phyloP scores from a whole-genome alignment of 1,140 invertebrate species.

The Branchinecta lynchi region DNA sequence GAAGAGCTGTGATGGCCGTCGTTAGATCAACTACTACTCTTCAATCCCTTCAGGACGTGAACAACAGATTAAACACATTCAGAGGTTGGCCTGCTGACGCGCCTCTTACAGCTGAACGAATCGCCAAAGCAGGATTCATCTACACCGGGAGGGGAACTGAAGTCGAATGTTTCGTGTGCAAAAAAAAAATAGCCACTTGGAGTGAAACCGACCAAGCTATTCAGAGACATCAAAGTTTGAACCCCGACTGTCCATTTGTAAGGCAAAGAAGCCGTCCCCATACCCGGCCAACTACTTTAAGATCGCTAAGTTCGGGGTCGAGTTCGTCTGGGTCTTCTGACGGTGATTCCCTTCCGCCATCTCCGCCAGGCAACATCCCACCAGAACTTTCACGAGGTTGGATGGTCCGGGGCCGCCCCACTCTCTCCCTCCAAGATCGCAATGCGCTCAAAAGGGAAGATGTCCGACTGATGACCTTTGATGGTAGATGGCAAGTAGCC shows the following conservation, averaged over 20 bases:
- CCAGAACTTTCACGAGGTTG: not conserved
- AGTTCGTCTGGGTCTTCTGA: constrained; percentile 6
- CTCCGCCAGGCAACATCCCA: not conserved
- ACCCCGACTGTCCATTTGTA: constrained; percentile 55
- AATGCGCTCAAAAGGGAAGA: constrained; percentile 28
- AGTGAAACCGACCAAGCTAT: constrained; percentile 47
- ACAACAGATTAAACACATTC: constrained; percentile 22
- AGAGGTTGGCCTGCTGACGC: constrained; percentile 28
- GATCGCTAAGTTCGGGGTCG: not conserved
- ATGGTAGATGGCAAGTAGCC: constrained; percentile 42
- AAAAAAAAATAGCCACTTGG: constrained; percentile 50
- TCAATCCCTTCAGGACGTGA: not conserved
- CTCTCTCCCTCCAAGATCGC: constrained; percentile 15
- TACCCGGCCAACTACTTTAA: not conserved
- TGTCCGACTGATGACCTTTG: constrained; percentile 41
- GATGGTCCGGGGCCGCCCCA: not conserved
- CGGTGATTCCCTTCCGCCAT: not conserved
- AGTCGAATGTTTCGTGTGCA: constrained; percentile 59
- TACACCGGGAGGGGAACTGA: constrained; percentile 48
- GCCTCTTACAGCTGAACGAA: constrained; percentile 41
- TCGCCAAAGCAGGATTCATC: constrained; percentile 68
- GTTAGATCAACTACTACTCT: too few species aligned
- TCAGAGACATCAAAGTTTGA: constrained; percentile 38
- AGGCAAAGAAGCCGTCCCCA: constrained; percentile 30
- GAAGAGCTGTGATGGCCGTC: too few species aligned